A percentile compares a stretch with the other conserved stretches of the same genome.
These are phyloP conservation scores for Australoheros scitulus DNA, from an alignment of 2,113 vertebrate genomes.

Conservation along the genomic window DNA sequence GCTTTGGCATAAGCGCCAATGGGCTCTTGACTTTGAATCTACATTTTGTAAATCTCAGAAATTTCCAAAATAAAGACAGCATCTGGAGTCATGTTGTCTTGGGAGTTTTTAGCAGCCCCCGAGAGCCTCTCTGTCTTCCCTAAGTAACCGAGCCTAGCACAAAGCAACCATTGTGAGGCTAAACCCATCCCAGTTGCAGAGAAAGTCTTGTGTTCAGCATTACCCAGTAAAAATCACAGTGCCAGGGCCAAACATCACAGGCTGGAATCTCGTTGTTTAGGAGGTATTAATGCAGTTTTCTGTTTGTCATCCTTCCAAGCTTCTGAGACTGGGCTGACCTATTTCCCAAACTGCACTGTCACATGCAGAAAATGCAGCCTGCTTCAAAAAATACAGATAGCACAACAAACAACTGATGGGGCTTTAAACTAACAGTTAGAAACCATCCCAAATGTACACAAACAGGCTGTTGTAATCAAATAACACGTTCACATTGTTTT, in stretches of 20 bases:
- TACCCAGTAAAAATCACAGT: slow-evolving; percentile 68
- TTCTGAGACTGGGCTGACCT: slow-evolving; percentile 48
- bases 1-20: not conserved
- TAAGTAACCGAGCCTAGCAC: slow-evolving; percentile 69
- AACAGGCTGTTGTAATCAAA: not conserved
- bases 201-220: slow-evolving; percentile 64
- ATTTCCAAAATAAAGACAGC: slow-evolving; percentile 38
- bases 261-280: slow-evolving; percentile 74
- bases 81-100: slow-evolving; percentile 58
- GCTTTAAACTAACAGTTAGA: not conserved
- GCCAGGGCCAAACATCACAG: slow-evolving; percentile 77
- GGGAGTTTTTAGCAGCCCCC: slow-evolving; percentile 49
- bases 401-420: slow-evolving; percentile 22
- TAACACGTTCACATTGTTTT: not conserved
- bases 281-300: slow-evolving; percentile 61
- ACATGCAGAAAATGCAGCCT: slow-evolving; percentile 25
- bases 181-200: slow-evolving; percentile 68
- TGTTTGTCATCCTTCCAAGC: slow-evolving; percentile 48
- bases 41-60: slow-evolving; percentile 15
- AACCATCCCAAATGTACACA: not conserved
- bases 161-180: slow-evolving; percentile 78
- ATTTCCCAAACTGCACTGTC: slow-evolving; percentile 55
- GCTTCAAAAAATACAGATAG: slow-evolving; percentile 17
- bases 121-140: slow-evolving; percentile 62
- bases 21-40: slow-evolving; percentile 8